Conservation (phyloP, 2,113 vertebrate genomes). For the Gallinago jamesoni region DNA sequence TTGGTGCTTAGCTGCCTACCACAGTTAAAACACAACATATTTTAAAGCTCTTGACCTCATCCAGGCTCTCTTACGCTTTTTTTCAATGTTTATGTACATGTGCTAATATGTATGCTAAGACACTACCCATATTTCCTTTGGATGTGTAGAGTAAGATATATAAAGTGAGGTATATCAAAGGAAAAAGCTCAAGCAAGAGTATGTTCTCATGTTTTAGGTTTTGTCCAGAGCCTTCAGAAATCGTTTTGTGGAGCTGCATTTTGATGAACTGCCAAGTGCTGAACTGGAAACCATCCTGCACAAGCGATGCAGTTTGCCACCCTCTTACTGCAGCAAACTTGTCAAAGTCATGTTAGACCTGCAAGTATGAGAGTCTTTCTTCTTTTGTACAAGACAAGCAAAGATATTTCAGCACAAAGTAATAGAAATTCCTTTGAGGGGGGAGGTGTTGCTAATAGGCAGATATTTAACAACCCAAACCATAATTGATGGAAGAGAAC, state of each 20-base stretch:
- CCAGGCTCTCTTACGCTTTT: not conserved
- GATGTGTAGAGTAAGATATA: not conserved
- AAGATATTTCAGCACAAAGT: not conserved
- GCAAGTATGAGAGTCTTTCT: conserved; percentile 81
- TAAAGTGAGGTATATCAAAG: not conserved
- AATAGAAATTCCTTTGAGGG: not conserved
- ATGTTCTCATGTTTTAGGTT: conserved; percentile 73
- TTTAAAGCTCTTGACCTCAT: not conserved
- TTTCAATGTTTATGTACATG: not conserved
- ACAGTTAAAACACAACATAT: not conserved
- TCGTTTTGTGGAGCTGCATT: conserved; percentile 96
- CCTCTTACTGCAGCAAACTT: conserved; percentile 91
- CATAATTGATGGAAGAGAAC: not conserved
- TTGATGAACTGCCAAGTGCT: conserved; percentile 89
- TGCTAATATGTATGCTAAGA: not conserved
- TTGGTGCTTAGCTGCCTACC: not conserved
- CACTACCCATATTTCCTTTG: not conserved
- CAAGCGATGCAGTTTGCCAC: conserved; percentile 90
- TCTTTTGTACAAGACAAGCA: not conserved
- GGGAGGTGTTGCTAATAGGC: not conserved
- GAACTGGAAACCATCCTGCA: conserved; percentile 94
- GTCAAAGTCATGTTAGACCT: conserved; percentile 95
- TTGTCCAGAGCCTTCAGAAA: conserved; percentile 97
- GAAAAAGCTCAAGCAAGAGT: not conserved
- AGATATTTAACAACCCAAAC: not conserved